These are phyloP conservation scores for Hippocampus comes DNA, from an alignment of 2,113 vertebrate species.

Conservation along the genomic window DNA sequence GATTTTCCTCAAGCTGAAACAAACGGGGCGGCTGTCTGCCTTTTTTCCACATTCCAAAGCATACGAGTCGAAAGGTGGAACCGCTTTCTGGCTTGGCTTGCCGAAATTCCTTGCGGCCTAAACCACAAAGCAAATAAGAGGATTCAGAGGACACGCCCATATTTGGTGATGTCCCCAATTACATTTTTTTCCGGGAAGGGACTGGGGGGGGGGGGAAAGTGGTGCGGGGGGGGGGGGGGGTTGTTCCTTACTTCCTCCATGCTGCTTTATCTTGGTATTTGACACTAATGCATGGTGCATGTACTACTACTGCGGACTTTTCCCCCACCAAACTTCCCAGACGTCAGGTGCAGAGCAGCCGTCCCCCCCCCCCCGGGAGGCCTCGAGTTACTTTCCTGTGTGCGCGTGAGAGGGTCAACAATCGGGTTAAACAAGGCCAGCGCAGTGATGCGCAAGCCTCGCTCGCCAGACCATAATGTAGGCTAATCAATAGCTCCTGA, in stretches of 20 bases:
- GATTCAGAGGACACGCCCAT: conserved; percentile 7
- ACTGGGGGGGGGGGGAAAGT: no score
- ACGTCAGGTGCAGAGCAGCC: neutral
- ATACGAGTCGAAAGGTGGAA: neutral
- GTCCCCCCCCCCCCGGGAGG: neutral
- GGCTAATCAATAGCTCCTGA: conserved; percentile 65
- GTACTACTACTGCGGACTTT: neutral
- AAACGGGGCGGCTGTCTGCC: neutral
- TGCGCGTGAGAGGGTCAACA: conserved; percentile 15
- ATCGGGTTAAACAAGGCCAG: conserved; percentile 42
- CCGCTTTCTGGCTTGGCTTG: neutral
- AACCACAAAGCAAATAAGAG: conserved; percentile 2
- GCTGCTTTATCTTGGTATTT: no score
- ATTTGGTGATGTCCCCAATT: neutral
- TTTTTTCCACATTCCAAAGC: neutral
- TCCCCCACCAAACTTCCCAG: neutral
- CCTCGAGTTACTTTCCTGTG: neutral
- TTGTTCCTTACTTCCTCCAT: neutral
- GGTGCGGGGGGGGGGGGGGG: no score
- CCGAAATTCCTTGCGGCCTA: neutral
- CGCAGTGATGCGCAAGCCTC: conserved; percentile 39
- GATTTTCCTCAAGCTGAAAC: neutral
- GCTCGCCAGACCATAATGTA: conserved; percentile 40
- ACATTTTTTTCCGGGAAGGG: neutral
- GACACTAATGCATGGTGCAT: neutral